These are phyloP conservation scores for Synanthedon andrenaeformis DNA, from an alignment of 2,888 invertebrate genomes.

Conservation along the genomic window DNA sequence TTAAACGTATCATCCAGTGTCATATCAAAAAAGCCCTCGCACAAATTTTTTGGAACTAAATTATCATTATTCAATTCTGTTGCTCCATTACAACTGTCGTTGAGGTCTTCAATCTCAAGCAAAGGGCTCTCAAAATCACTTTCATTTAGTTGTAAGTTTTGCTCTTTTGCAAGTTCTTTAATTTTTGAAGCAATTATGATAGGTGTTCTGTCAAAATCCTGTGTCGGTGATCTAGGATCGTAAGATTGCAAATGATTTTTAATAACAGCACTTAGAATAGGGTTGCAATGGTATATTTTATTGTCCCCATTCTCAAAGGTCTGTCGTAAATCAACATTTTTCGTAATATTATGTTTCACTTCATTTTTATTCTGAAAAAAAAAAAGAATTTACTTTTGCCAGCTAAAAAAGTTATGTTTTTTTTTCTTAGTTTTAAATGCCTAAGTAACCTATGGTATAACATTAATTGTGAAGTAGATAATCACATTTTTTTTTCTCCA, in stretches of 20 bases:
- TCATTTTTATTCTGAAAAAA: constrained; percentile 46
- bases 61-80: constrained; percentile 25
- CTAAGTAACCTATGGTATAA: too few relatives aligned
- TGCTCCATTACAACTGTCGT: constrained; percentile 29
- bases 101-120: constrained; percentile 12
- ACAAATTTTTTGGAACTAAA: constrained; percentile 50
- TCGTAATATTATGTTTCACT: constrained; percentile 56
- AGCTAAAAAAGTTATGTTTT: too few relatives aligned
- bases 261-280: constrained; percentile 58
- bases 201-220: constrained; percentile 72
- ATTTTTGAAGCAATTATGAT: constrained; percentile 44
- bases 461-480: too few relatives aligned
- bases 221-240: constrained; percentile 72
- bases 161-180: constrained; percentile 23
- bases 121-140: constrained; percentile 29
- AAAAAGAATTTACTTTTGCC: constrained; percentile 1
- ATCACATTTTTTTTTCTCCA: neutral
- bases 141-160: constrained; percentile 9
- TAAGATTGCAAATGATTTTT: constrained; percentile 60
- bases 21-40: constrained; percentile 42
- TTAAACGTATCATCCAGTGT: constrained; percentile 46
- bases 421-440: too few relatives aligned
- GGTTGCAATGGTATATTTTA: constrained; percentile 55
- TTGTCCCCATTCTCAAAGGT: constrained; percentile 55
- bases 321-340: constrained; percentile 59